A percentile compares a stretch with the other conserved stretches of the same genome.
Conservation (phyloP, 2,797 vertebrate genomes). For the Microcaecilia unicolor region DNA sequence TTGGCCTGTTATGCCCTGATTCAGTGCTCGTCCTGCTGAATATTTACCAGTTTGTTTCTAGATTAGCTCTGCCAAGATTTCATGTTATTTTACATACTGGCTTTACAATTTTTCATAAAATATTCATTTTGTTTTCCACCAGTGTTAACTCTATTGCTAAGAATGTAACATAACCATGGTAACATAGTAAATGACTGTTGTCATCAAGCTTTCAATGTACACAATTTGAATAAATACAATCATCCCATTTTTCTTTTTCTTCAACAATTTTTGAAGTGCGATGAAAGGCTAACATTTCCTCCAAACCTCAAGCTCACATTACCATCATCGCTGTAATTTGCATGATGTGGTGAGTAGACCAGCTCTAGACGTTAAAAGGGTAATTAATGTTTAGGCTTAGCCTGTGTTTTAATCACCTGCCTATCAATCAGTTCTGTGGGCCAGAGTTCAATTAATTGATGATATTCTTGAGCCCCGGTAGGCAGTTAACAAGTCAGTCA, state of each 20-base stretch:
- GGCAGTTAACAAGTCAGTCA: constrained; percentile 58
- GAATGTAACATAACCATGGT: too few species aligned
- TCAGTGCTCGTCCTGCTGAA: too few species aligned
- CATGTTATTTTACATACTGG: too few species aligned
- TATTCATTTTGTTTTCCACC: too few species aligned
- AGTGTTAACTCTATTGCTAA: constrained; percentile 4
- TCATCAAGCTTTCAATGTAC: too few species aligned
- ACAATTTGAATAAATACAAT: too few species aligned
- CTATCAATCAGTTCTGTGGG: constrained; percentile 51
- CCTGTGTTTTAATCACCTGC: constrained; percentile 52
- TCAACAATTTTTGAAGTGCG: constrained; percentile 27
- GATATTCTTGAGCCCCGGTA: constrained; percentile 51
- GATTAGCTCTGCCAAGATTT: too few species aligned
- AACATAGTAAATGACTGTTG: constrained; percentile 3
- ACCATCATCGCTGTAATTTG: constrained; percentile 42
- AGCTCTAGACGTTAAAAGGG: constrained; percentile 23
- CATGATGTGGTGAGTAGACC: constrained; percentile 37
- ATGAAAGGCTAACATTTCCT: constrained; percentile 23
- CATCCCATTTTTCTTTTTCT: constrained; percentile 2
- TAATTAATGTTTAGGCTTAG: constrained; percentile 40
- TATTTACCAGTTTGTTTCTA: too few species aligned
- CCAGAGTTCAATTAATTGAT: constrained; percentile 64
- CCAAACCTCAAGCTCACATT: constrained; percentile 29
- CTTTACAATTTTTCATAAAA: too few species aligned
- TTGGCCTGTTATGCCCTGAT: too few species aligned